phyloP scores from a whole-genome alignment of 2,113 vertebrate genomes.

The Brachyistius frenatus region DNA sequence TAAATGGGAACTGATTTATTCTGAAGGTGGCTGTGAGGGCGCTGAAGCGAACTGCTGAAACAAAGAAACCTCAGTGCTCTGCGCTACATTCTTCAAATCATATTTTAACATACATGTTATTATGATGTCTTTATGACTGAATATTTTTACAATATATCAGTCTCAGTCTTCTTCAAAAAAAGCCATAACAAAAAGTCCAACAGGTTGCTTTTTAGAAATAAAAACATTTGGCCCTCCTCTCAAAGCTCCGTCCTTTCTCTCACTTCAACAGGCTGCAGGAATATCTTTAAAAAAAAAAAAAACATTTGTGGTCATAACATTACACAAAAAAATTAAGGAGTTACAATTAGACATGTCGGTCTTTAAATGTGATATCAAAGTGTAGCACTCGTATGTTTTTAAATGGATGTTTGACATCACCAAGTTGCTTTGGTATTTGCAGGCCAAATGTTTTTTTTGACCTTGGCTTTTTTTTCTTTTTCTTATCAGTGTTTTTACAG shows the following conservation, averaged over 20 bases:
- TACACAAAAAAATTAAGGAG: neutral
- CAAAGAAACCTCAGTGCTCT: neutral
- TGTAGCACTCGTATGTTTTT: conserved; percentile 10
- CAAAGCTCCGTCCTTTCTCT: neutral
- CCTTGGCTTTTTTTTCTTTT: conserved; percentile 42
- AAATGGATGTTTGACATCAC: conserved; percentile 44
- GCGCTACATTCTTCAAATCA: neutral
- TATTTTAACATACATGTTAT: neutral
- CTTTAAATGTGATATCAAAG: conserved; percentile 29
- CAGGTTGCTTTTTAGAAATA: neutral
- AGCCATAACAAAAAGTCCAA: neutral
- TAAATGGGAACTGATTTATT: conserved; percentile 32
- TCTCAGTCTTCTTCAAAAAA: no score
- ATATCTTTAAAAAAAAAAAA: conserved; percentile 9
- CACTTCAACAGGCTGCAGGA: conserved; percentile 4
- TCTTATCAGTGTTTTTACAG: conserved; percentile 59
- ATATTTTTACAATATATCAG: no score
- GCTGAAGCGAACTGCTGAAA: neutral
- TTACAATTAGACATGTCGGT: conserved; percentile 23
- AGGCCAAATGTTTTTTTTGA: conserved; percentile 21
- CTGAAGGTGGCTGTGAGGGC: conserved; percentile 26
- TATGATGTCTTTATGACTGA: no score
- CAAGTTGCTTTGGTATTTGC: conserved; percentile 39
- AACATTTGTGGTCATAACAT: conserved; percentile 1
- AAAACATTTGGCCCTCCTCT: neutral